A percentile compares a stretch with the other conserved stretches of the same genome.
Evolutionary conservation across 1,140 invertebrate species (phyloP).

Genomic region (Dryas iulia): DNA sequence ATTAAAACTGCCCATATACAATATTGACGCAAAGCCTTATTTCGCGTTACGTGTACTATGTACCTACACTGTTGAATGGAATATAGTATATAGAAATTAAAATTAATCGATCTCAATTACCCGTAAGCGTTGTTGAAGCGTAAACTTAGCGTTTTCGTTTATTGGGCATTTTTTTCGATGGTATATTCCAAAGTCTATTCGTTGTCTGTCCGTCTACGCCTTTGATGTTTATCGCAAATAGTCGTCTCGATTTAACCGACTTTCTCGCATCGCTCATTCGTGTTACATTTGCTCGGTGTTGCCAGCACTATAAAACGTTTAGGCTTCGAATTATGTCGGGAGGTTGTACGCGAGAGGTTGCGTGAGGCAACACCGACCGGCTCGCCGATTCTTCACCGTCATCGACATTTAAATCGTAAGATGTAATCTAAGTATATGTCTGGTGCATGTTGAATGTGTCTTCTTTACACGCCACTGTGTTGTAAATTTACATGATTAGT

Average conservation of each 20-base stretch:
- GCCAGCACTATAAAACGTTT: background rate
- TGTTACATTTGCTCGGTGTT: constrained; percentile 5
- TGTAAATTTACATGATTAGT: constrained; percentile 69
- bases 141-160: constrained; percentile 54
- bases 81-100: constrained; percentile 73
- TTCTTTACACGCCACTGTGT: constrained; percentile 72
- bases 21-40: constrained; percentile 69
- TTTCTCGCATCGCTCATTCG: constrained; percentile 7
- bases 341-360: background rate
- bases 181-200: constrained; percentile 18
- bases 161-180: constrained; percentile 43
- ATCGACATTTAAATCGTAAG: constrained; percentile 50
- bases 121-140: constrained; percentile 65
- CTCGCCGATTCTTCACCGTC: constrained; percentile 46
- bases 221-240: constrained; percentile 40
- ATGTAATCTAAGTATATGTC: constrained; percentile 56
- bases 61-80: constrained; percentile 73
- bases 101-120: constrained; percentile 77
- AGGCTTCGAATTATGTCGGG: background rate
- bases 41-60: constrained; percentile 72
- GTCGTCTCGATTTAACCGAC: background rate
- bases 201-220: constrained; percentile 55
- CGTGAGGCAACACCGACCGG: constrained; percentile 4
- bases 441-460: constrained; percentile 74
- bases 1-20: constrained; percentile 54